Evolutionary conservation across 2,797 vertebrate genomes (phyloP).

Genomic region (Onychomys leucogaster): DNA sequence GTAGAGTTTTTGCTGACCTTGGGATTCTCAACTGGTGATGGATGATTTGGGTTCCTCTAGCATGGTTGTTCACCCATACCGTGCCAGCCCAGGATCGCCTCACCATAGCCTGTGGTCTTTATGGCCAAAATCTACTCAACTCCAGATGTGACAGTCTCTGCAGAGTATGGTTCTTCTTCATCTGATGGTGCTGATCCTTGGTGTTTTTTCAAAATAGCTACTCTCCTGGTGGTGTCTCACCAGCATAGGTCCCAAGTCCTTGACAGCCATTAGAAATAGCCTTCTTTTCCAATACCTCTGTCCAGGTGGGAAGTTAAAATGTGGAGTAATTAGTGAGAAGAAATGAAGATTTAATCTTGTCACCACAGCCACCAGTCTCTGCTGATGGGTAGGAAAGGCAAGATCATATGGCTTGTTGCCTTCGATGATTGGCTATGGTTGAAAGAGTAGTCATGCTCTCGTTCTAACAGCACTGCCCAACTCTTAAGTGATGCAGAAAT

Average conservation of each 20-base stretch:
- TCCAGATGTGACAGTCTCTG: neutral
- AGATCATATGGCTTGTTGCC: neutral
- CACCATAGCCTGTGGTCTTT: constrained; percentile 1
- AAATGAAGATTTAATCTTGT: constrained; percentile 5
- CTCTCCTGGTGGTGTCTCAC: neutral
- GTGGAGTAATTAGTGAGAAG: neutral
- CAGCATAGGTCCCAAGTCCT: neutral
- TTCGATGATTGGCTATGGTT: neutral
- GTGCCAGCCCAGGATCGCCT: neutral
- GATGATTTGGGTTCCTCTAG: neutral
- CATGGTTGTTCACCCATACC: neutral
- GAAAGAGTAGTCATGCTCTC: neutral
- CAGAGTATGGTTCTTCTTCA: neutral
- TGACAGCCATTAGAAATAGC: neutral
- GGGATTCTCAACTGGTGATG: neutral
- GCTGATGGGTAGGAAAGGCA: neutral
- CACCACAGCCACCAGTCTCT: neutral
- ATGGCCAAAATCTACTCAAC: neutral
- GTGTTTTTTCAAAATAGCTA: neutral
- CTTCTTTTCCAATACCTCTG: neutral
- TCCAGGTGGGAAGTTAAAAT: neutral
- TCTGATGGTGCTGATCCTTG: neutral
- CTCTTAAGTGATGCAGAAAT: neutral
- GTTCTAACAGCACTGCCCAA: neutral
- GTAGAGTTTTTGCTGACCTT: neutral